Conservation (phyloP, 2,888 invertebrate species). For the Halictus quadricinctus region DNA sequence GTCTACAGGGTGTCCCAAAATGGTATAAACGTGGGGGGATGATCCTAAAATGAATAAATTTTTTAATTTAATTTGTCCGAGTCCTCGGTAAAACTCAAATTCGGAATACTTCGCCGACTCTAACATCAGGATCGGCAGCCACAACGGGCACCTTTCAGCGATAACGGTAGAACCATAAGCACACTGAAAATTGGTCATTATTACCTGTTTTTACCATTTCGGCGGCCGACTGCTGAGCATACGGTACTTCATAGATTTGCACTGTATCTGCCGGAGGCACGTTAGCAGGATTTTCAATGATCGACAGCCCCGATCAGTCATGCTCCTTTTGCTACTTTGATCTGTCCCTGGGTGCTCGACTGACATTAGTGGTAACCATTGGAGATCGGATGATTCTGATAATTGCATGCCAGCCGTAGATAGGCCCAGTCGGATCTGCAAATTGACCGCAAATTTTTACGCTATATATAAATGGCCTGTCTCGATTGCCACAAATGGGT, state of each 20-base stretch:
- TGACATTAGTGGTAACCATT: background rate
- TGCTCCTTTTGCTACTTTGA: background rate
- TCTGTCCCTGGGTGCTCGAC: background rate
- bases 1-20: no score
- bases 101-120: background rate
- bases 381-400: background rate
- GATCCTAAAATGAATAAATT: no score
- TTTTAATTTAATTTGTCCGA: no score
- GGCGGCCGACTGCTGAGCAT: background rate
- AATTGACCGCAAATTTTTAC: no score
- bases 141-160: background rate
- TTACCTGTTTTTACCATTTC: constrained; percentile 3
- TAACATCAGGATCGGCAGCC: background rate
- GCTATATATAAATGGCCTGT: no score
- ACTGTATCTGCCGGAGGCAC: background rate
- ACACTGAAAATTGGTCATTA: background rate
- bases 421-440: background rate
- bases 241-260: background rate
- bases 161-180: constrained; percentile 1
- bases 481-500: no score
- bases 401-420: background rate
- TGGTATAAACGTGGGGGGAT: no score
- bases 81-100: no score
- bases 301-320: background rate
- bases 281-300: background rate